Base-by-base conservation (phyloP, 1,140 invertebrate species). In the Euwallacea fornicatus region DNA sequence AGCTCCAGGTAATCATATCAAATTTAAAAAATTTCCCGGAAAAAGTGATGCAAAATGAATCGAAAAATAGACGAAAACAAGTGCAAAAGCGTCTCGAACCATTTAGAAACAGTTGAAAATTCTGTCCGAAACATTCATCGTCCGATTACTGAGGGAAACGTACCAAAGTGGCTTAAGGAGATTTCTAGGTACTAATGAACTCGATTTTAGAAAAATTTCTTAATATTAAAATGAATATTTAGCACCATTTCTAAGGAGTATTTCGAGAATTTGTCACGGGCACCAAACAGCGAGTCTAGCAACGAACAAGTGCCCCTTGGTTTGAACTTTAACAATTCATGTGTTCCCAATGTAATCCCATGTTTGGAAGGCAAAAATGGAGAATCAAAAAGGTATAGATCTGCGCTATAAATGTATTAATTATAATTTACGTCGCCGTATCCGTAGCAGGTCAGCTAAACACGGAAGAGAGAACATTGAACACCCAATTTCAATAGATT, bases 401-500 rank as follows among this genome's bases (percentile, higher is more conserved):
- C n/a, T 33, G 6, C n/a, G 15, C 21, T 10, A 58, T 7, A 58
- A 58, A 58, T 16, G 21, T 58, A 16, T 15, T 58, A 58, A 7
- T 58, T 33, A 41, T 41, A 61, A 53, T 50, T 21, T 44, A 7
- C 64, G 44, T 13, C 21, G 47, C 42, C 62, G 46, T 41, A 62
- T 59, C 6, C 3, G 58, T 7, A 54, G 42, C n/a, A 76, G 21
- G 21, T 33, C 77, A 13, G 76, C 76, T 9, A 76, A 75, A 74
- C 77, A 72, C 63, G 78, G 78, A 7, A 69, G 78, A 42, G 60
- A 77, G 67, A 73, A 76, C 0, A 33, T 33, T 33, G 21, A 33
- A 33, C 21, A 33, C 4, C 74, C 77, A 7, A 62, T 76, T n/a
- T 47, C 75, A 11, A 44, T 69, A 9, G 70, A 76, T 50, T 42